Percentiles rank a stretch among this genome's conserved stretches.
Evolutionary conservation across 92 coral and sea anemone species (phyloP).

Genomic region (Parazoanthus atlanticus): DNA sequence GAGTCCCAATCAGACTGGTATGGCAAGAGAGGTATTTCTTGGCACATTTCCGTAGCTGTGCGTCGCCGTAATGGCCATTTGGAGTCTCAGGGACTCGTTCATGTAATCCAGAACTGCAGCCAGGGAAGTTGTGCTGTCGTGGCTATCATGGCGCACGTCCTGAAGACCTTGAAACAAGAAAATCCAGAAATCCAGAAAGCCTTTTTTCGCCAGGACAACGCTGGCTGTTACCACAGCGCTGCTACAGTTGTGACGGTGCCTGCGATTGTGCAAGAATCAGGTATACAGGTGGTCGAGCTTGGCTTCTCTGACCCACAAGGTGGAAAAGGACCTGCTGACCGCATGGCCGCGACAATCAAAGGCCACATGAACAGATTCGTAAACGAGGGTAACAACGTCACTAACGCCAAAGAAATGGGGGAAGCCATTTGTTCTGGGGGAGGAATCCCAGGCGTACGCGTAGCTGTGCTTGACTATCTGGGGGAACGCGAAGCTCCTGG

Average conservation of each 20-base stretch:
- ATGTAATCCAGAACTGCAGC: constrained; percentile 60
- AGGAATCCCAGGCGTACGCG: constrained; percentile 39
- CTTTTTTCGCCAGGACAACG: constrained; percentile 66
- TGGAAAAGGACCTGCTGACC: constrained; percentile 69
- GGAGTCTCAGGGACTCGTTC: constrained; percentile 40
- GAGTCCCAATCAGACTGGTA: constrained; percentile 58
- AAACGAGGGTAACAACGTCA: constrained; percentile 48
- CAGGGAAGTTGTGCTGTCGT: constrained; percentile 59
- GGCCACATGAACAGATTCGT: constrained; percentile 47
- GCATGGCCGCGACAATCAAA: constrained; percentile 67
- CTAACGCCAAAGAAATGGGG: constrained; percentile 24
- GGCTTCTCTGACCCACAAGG: constrained; percentile 65
- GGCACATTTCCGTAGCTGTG: constrained; percentile 47
- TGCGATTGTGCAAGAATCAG: constrained; percentile 46
- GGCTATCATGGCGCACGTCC: constrained; percentile 61
- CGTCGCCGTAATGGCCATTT: constrained; percentile 33
- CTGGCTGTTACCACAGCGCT: constrained; percentile 64
- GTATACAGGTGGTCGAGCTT: constrained; percentile 44
- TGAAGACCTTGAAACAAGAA: constrained; percentile 52
- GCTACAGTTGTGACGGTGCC: constrained; percentile 56
- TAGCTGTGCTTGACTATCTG: constrained; percentile 3
- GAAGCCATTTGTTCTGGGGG: constrained; percentile 30
- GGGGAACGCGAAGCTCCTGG: constrained; percentile 34
- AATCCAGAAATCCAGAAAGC: constrained; percentile 55
- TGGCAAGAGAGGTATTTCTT: constrained; percentile 53